Percentiles rank a stretch among this genome's conserved stretches.
Conservation (phyloP, 1,140 invertebrate genomes). For the Bombus cullumanus region DNA sequence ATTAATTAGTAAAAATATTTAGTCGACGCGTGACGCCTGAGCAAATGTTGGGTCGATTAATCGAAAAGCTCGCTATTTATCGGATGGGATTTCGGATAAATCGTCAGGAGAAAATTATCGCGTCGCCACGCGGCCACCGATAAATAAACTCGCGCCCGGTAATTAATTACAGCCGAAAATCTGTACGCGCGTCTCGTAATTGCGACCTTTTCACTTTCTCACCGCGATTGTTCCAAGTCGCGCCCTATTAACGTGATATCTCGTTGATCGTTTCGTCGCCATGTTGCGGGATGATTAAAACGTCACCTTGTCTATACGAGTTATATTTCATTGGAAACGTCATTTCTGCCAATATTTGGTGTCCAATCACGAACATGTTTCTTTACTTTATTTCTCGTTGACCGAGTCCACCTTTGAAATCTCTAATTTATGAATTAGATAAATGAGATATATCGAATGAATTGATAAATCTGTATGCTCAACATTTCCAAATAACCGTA, state of each 20-base stretch:
- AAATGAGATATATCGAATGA: neutral
- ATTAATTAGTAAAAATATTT: conserved; percentile 8
- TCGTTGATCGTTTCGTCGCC: conserved; percentile 3
- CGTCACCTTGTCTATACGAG: neutral
- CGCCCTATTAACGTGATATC: neutral
- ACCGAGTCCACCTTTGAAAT: too few relatives aligned
- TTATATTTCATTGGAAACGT: neutral
- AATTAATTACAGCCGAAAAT: conserved; percentile 40
- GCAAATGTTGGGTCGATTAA: conserved; percentile 23
- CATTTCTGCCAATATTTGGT: neutral
- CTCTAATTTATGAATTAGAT: too few relatives aligned
- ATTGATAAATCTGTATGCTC: neutral
- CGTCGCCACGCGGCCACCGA: neutral
- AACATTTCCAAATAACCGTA: neutral
- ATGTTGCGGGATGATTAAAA: neutral
- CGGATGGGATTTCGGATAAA: conserved; percentile 9
- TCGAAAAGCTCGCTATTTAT: conserved; percentile 23
- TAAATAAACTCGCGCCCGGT: conserved; percentile 28
- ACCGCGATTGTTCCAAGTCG: conserved; percentile 15
- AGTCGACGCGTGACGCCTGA: neutral
- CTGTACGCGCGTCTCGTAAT: conserved; percentile 12
- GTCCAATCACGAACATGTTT: neutral
- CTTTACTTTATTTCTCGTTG: neutral
- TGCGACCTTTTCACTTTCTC: conserved; percentile 35
- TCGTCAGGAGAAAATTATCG: conserved; percentile 30